phyloP scores from a whole-genome alignment of 2,888 invertebrate species.

The Phragmatobia fuliginosa region DNA sequence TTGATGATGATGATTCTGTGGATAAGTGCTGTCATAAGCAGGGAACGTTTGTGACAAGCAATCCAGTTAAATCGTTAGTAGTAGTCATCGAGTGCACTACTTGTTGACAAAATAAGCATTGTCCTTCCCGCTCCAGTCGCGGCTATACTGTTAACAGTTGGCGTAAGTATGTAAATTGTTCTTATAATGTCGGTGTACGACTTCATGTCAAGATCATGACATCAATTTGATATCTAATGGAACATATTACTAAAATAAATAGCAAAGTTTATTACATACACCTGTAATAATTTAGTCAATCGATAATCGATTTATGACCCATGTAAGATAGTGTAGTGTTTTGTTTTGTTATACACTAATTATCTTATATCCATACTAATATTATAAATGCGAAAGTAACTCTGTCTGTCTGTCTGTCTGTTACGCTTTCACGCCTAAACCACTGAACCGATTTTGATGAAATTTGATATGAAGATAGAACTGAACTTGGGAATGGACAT shows the following conservation, averaged over 20 bases:
- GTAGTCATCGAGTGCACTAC: no score
- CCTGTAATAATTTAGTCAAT: neutral
- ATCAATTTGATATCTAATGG: slow-evolving; percentile 3
- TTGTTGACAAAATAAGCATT: neutral
- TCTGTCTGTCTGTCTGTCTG: no score
- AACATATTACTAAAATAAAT: neutral
- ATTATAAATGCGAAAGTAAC: no score
- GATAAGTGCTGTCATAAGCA: no score
- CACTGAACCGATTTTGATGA: no score
- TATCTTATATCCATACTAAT: neutral
- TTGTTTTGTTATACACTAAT: no score
- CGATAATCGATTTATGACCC: neutral
- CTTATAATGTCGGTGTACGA: slow-evolving; percentile 10
- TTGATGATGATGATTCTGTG: no score
- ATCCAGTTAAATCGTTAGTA: neutral
- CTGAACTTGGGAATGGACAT: no score
- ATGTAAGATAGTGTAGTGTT: neutral
- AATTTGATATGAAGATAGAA: no score
- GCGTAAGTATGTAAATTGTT: slow-evolving; percentile 15
- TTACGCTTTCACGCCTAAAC: no score
- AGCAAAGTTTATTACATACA: neutral
- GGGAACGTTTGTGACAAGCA: no score
- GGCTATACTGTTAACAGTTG: neutral
- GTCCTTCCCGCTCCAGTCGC: neutral
- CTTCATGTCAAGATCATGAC: slow-evolving; percentile 13